Evolutionary conservation across 1,140 invertebrate genomes (phyloP), one percentile per base, ranked within the genome.

Genomic region (Diorhabda carinulata): DNA sequence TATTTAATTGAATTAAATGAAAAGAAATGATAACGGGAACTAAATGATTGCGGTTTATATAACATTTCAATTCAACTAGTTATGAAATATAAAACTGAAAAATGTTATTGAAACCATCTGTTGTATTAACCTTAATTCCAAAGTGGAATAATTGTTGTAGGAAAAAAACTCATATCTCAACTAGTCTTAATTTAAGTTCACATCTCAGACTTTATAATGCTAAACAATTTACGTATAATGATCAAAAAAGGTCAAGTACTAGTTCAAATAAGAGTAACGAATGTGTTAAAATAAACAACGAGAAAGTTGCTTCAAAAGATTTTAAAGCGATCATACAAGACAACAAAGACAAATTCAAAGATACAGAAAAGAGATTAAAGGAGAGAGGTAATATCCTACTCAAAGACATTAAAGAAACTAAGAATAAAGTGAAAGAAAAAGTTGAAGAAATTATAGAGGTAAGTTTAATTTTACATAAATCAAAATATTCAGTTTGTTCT

Each of bases 371-470:
- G 45, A 82, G 78, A 79, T 74, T 88, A n/a, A 82, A 85, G 70
- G 80, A 82, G 66, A 84, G 84, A 72, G 87, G 87, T 68, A 84
- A 87, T 73, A 81, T 85, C 52, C 78, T 90, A 57, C 82, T 90
- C 0, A 85, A 88, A 76, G 89, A 90, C 77, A 87, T 90, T 70
- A 84, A 87, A 71, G 87, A 89, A 78, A 89, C 87, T 3, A 87
- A 86, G 76, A 82, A 86, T 58, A 77, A 86, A 73, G 79, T 84
- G 59, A 82, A 84, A 77, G 86, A 85, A 69, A 88, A 86, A 81
- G 82, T 91, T 72, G 89, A 88, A 75, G 87, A 88, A 83, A 87
- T 89, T 42, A 87, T 90, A 70, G 86, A 89, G 81, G 86, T 87
- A 81, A 69, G 56, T 25, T 25, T 25, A 25, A 25, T 25, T 25